phyloP scores from a whole-genome alignment of 2,797 vertebrate genomes.

The Urophycis tenuis region DNA sequence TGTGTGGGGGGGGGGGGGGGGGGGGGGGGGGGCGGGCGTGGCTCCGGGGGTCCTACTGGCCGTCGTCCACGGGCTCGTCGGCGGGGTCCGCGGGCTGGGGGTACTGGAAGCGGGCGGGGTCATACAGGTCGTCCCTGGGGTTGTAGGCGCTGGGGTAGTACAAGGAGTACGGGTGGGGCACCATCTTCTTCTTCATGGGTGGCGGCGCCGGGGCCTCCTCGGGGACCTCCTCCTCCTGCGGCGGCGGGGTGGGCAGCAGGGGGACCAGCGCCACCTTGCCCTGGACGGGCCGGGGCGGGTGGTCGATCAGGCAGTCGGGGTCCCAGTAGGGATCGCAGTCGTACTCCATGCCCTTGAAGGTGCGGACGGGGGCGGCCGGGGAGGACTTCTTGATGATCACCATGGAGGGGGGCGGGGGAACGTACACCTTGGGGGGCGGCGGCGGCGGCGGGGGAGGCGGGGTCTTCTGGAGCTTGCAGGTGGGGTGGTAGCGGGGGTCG shows the following conservation, averaged over 20 bases:
- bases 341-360: slow-evolving; percentile 71
- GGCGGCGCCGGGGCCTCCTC: slow-evolving; percentile 49
- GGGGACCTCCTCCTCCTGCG: slow-evolving; percentile 47
- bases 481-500: slow-evolving; percentile 70
- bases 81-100: slow-evolving; percentile 53
- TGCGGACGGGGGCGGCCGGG: slow-evolving; percentile 43
- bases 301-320: slow-evolving; percentile 73
- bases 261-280: slow-evolving; percentile 44
- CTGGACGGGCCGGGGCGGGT: slow-evolving; percentile 63
- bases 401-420: slow-evolving; percentile 47
- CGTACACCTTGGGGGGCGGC: slow-evolving; percentile 41
- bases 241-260: slow-evolving; percentile 34
- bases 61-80: slow-evolving; percentile 49
- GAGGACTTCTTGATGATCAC: slow-evolving; percentile 58
- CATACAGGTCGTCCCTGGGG: slow-evolving; percentile 68
- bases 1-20: neutral
- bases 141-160: slow-evolving; percentile 51
- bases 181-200: slow-evolving; percentile 54
- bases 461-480: slow-evolving; percentile 63
- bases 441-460: slow-evolving; percentile 10
- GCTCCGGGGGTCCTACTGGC: slow-evolving; percentile 35
- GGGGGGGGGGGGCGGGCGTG: neutral
- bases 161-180: slow-evolving; percentile 43
- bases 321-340: slow-evolving; percentile 80
- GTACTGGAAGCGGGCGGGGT: slow-evolving; percentile 65